Evolutionary conservation across 2,888 invertebrate genomes (phyloP), one percentile per base, ranked within the genome.

Genomic region (Dendrolimus houi): DNA sequence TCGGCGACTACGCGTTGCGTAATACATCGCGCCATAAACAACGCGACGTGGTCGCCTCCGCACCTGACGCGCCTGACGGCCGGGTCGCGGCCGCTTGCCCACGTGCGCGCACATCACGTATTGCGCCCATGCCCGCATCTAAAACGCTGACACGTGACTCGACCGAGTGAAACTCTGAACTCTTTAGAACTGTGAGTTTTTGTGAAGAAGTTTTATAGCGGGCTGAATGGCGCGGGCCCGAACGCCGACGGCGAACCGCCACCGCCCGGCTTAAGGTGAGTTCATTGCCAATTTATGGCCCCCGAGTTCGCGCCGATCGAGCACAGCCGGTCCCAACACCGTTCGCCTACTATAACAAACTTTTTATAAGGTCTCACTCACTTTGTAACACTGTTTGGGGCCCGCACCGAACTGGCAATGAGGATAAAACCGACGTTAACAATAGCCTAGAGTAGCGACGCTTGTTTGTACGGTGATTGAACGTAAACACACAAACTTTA

Each of bases 1-100:
- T 83, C 81, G 85, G 87, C 86, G 88, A 88, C 85, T 83, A 88
- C 89, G 88, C 88, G 89, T 89, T 89, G 89, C 89, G 89, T 89
- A 89, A 89, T 69, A 60, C 77, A 74, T 76, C 85, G 86, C 84
- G 83, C 85, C 85, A 87, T 89, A 89, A 89, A 90, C 89, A 88
- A 87, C 83, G 80, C 83, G 81, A 80, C 86, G 84, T 81, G 81
- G 72, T 79, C 75, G 73, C 72, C 74, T 74, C 78, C 82, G 79
- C 84, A 82, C 85, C 83, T 81, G 79, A 76, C 47, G 47, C 12
- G 47, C 47, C 73, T 68, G 72, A 72, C 81, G 69, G 69, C 69
- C 70, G 47, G 10, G 72, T 68, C 71, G 71, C 81, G 69, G 69
- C 69, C 70, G 72, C 81, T 73, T 72, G 70, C 75, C 85, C 89